Percentiles rank a stretch among this genome's conserved stretches.
Conservation (phyloP, 2,888 invertebrate genomes). For the Xestia xanthographa region DNA sequence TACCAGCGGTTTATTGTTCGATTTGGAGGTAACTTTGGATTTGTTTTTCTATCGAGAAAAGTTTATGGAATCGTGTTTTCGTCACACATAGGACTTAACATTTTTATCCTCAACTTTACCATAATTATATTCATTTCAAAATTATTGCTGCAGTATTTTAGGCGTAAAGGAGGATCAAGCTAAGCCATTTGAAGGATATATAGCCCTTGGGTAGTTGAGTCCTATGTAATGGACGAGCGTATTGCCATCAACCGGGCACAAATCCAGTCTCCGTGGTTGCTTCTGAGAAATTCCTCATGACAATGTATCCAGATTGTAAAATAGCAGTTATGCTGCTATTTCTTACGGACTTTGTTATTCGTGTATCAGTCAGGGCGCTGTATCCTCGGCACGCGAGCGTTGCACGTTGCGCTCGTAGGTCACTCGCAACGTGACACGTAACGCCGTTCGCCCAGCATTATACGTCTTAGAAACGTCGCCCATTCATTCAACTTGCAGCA, state of each 20-base stretch:
- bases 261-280: neutral
- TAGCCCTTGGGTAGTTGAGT: too few relatives aligned
- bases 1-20: too few relatives aligned
- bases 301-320: conserved; percentile 12
- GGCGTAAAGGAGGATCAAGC: too few relatives aligned
- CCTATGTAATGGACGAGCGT: neutral
- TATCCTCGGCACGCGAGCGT: conserved; percentile 57
- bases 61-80: too few relatives aligned
- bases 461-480: conserved; percentile 48
- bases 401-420: conserved; percentile 55
- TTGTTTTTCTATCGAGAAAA: too few relatives aligned
- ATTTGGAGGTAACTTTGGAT: too few relatives aligned
- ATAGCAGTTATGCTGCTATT: conserved; percentile 18
- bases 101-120: too few relatives aligned
- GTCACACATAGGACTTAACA: too few relatives aligned
- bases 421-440: conserved; percentile 53
- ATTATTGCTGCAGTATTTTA: too few relatives aligned
- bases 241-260: neutral
- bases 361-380: conserved; percentile 51
- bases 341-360: conserved; percentile 28
- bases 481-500: conserved; percentile 56
- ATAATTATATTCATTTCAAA: too few relatives aligned
- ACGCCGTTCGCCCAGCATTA: conserved; percentile 39
- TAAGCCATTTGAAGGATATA: too few relatives aligned
- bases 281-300: neutral